These are phyloP conservation scores for Netelia inedita DNA, from an alignment of 2,888 invertebrate species.

Conservation along the genomic window DNA sequence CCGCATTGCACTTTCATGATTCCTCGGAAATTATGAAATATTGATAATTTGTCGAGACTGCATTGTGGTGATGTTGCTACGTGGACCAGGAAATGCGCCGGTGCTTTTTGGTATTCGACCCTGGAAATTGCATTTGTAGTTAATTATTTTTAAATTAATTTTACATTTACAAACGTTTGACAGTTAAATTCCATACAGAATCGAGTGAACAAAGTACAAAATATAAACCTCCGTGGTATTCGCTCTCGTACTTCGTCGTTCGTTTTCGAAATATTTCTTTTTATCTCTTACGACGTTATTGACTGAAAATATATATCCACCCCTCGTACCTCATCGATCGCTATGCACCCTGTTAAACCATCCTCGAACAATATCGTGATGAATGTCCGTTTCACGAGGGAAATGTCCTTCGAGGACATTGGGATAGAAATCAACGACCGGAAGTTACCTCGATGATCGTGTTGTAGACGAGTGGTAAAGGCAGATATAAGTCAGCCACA, in stretches of 20 bases:
- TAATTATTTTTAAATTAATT: too few relatives aligned
- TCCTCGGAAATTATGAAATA: constrained; percentile 2
- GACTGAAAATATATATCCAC: background rate
- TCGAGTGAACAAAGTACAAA: too few relatives aligned
- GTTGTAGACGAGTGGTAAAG: background rate
- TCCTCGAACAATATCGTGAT: background rate
- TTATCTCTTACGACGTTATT: too few relatives aligned
- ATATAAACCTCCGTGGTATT: too few relatives aligned
- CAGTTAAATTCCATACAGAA: too few relatives aligned
- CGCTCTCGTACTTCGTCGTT: too few relatives aligned
- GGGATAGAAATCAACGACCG: constrained; percentile 5
- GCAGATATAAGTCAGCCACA: background rate
- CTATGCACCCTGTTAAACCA: background rate
- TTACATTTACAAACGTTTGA: too few relatives aligned
- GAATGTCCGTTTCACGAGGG: background rate
- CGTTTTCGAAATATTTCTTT: too few relatives aligned
- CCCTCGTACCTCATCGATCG: background rate
- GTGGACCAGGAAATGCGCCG: too few relatives aligned
- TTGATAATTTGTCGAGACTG: background rate
- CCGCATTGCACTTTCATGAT: background rate
- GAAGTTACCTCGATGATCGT: background rate
- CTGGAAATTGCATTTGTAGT: too few relatives aligned
- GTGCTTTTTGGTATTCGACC: too few relatives aligned
- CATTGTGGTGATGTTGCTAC: too few relatives aligned
- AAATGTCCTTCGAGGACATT: background rate